These are phyloP conservation scores for Parotocinclus haroldoi DNA, from an alignment of 2,797 vertebrate species.

Conservation along the genomic window DNA sequence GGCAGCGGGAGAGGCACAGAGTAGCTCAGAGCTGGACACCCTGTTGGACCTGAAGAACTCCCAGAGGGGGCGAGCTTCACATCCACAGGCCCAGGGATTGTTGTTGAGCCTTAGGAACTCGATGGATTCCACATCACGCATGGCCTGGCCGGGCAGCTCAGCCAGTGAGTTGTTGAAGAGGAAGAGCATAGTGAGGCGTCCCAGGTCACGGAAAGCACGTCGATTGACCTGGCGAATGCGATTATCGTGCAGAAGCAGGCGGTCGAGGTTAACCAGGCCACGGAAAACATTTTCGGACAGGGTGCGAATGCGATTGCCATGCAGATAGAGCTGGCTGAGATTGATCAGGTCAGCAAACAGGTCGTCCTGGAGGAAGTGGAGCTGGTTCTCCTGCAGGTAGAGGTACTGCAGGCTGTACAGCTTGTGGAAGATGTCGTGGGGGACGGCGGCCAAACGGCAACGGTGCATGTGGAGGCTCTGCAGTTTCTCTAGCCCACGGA, in stretches of 20 bases:
- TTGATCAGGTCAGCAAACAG: conserved; percentile 94
- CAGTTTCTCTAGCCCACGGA: conserved; percentile 89
- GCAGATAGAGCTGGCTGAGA: conserved; percentile 92
- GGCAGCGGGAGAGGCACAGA: conserved; percentile 81
- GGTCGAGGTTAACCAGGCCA: conserved; percentile 88
- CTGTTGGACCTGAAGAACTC: conserved; percentile 89
- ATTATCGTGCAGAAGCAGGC: conserved; percentile 91
- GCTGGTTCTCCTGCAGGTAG: conserved; percentile 94
- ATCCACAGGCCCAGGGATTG: conserved; percentile 96
- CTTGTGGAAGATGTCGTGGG: conserved; percentile 87
- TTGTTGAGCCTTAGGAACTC: conserved; percentile 94
- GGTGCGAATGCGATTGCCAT: conserved; percentile 90
- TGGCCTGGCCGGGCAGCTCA: conserved; percentile 84
- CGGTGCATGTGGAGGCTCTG: conserved; percentile 95
- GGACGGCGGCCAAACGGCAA: conserved; percentile 86
- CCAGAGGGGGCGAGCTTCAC: conserved; percentile 87
- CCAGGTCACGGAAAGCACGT: conserved; percentile 84
- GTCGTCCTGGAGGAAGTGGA: conserved; percentile 93
- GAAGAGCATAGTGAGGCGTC: conserved; percentile 94
- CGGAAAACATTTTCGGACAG: conserved; percentile 90
- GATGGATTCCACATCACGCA: conserved; percentile 84
- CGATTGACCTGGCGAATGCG: conserved; percentile 85
- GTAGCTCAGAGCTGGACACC: conserved; percentile 86
- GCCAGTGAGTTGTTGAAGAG: conserved; percentile 96
- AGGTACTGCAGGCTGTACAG: conserved; percentile 96